Conservation (phyloP, 1,140 invertebrate species). For the Dufourea novaeangliae region DNA sequence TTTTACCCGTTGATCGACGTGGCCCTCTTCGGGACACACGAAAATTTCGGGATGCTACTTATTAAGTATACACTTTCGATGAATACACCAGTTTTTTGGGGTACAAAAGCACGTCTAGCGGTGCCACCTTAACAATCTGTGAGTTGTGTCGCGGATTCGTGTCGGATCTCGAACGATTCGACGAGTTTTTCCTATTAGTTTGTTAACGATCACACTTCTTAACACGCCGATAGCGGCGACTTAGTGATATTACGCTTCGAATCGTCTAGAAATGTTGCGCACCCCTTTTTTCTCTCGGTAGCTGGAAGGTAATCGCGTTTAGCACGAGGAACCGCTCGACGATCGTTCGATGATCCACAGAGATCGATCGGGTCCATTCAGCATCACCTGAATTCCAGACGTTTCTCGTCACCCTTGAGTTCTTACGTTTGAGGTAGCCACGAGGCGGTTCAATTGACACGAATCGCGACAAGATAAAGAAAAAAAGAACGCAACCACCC, state of each 20-base stretch:
- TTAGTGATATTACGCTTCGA: not conserved
- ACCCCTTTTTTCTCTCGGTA: conserved; percentile 2
- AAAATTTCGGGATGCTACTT: not conserved
- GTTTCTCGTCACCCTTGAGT: conserved; percentile 45
- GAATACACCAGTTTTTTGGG: not conserved
- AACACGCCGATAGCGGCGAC: not conserved
- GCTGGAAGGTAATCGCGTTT: not conserved
- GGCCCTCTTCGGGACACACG: no score
- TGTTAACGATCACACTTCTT: not conserved
- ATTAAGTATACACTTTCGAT: no score
- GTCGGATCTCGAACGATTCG: not conserved
- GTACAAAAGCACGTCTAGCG: not conserved
- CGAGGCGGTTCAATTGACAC: not conserved
- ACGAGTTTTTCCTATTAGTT: not conserved
- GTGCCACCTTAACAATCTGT: conserved; percentile 10
- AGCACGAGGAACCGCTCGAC: not conserved
- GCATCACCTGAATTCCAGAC: no score
- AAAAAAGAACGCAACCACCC: no score
- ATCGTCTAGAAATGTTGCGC: not conserved
- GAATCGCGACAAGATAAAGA: not conserved
- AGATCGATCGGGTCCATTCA: no score
- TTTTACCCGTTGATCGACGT: not conserved
- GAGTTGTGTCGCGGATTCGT: conserved; percentile 18
- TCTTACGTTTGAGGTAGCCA: conserved; percentile 24
- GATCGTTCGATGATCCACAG: conserved; percentile 23